Conservation (phyloP, 2,888 invertebrate genomes). For the Crioceris asparagi region DNA sequence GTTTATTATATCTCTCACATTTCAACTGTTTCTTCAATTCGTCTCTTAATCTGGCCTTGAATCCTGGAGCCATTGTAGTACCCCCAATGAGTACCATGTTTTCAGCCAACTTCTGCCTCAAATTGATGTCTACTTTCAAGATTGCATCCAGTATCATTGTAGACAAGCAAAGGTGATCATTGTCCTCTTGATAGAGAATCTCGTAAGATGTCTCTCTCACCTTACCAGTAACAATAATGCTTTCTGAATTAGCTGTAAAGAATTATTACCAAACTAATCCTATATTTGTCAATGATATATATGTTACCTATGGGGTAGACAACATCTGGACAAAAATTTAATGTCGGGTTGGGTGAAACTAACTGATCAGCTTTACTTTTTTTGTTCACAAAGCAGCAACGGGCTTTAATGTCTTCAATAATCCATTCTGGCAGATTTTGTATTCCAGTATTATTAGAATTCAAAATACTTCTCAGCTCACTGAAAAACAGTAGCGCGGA, state of each 20-base stretch:
- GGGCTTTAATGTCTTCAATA: slow-evolving; percentile 71
- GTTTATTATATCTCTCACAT: slow-evolving; percentile 49
- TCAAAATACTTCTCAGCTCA: slow-evolving; percentile 36
- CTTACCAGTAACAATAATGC: slow-evolving; percentile 53
- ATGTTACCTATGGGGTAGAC: slow-evolving; percentile 50
- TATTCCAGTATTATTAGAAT: slow-evolving; percentile 39
- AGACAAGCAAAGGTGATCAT: slow-evolving; percentile 69
- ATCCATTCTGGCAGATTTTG: slow-evolving; percentile 42
- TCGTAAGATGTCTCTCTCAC: slow-evolving; percentile 76
- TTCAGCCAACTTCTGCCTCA: slow-evolving; percentile 62
- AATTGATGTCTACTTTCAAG: slow-evolving; percentile 73
- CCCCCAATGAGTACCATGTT: slow-evolving; percentile 86
- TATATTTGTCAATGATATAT: too few species aligned
- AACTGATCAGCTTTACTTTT: slow-evolving; percentile 54
- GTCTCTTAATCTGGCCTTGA: slow-evolving; percentile 64
- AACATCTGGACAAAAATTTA: slow-evolving; percentile 48
- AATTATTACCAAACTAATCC: too few species aligned
- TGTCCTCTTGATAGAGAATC: slow-evolving; percentile 74
- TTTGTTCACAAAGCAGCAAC: slow-evolving; percentile 81
- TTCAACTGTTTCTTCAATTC: slow-evolving; percentile 63
- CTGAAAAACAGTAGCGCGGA: slow-evolving; percentile 21
- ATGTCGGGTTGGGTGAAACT: slow-evolving; percentile 36
- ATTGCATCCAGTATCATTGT: slow-evolving; percentile 79
- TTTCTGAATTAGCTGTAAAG: too few species aligned
- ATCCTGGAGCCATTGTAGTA: slow-evolving; percentile 70